Evolutionary conservation across 1,140 invertebrate species (phyloP), one percentile per base, ranked within the genome.

Genomic region (Pogonognathellus flavescens): DNA sequence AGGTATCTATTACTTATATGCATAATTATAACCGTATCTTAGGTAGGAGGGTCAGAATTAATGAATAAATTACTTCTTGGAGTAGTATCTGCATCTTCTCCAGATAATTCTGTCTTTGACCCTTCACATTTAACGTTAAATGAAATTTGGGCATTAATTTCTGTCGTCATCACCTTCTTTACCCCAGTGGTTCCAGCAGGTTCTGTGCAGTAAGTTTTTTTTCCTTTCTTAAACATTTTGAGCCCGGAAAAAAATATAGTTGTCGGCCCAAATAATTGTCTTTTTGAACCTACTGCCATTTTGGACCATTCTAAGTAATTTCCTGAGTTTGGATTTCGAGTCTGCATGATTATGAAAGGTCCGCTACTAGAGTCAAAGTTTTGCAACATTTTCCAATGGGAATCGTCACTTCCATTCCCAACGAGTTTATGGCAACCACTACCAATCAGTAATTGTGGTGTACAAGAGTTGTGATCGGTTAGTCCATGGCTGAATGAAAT

Each of bases 311-410:
- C 25, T 7, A 76, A 49, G 16, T 76, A 50, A 50, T 76, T 76
- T 7, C 70, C 70, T 4, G 70, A 76, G 16, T 49, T 76, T 0
- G 8, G 11, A n/a, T 76, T 76, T 8, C 70, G 16, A 16, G 70
- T 76, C 31, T 76, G 70, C 2, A 76, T 18, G 16, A 49, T 49
- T 2, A 76, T 31, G n/a, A 76, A 76, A n/a, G 70, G 41, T 14
- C 6, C 62, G 9, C 1, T 16, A 3, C 1, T 16, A 41, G 25
- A 7, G 41, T 13, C 11, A n/a, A 31, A 9, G 8, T n/a, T n/a
- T n/a, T 49, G 49, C 2, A 76, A 31, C 8, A 76, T 76, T 76
- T 76, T 76, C 70, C 70, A 76, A n/a, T 76, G 70, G 10, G 41
- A 9, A 18, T 76, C 70, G 6, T 76, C 31, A 16, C 2, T n/a